These are phyloP conservation scores for Nannoperca australis DNA, from an alignment of 2,797 vertebrate species.

Conservation along the genomic window DNA sequence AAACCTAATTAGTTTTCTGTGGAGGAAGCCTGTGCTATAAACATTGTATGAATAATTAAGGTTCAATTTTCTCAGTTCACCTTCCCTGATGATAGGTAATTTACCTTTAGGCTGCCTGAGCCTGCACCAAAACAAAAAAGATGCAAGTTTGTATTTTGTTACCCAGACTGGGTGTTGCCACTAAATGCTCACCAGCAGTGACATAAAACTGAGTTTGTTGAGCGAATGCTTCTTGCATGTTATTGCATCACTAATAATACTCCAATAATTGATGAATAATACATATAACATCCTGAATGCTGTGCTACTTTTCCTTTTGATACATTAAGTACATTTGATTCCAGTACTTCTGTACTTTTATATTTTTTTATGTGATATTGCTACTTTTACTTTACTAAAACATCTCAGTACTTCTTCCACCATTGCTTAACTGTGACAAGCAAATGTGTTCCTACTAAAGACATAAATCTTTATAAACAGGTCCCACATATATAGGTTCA, in stretches of 20 bases:
- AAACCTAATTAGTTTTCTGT: conserved; percentile 44
- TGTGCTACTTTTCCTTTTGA: too few species aligned
- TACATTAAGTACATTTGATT: too few species aligned
- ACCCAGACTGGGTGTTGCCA: background rate
- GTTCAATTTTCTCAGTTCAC: conserved; percentile 60
- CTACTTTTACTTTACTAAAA: too few species aligned
- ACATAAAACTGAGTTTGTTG: background rate
- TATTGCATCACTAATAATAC: background rate
- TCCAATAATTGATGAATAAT: too few species aligned
- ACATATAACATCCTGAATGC: background rate
- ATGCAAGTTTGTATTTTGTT: background rate
- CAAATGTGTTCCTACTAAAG: background rate
- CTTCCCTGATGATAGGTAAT: conserved; percentile 42
- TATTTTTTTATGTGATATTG: background rate
- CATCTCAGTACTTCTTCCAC: too few species aligned
- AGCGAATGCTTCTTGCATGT: background rate
- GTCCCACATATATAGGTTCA: background rate
- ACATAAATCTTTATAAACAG: background rate
- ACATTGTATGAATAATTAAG: conserved; percentile 72
- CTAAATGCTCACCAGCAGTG: background rate
- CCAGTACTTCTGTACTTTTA: background rate
- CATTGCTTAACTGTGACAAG: background rate
- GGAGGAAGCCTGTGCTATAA: conserved; percentile 31
- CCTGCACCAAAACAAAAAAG: conserved; percentile 28
- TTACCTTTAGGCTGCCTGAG: conserved; percentile 41